Conservation (phyloP, 2,113 vertebrate species). For the Ellobius talpinus region DNA sequence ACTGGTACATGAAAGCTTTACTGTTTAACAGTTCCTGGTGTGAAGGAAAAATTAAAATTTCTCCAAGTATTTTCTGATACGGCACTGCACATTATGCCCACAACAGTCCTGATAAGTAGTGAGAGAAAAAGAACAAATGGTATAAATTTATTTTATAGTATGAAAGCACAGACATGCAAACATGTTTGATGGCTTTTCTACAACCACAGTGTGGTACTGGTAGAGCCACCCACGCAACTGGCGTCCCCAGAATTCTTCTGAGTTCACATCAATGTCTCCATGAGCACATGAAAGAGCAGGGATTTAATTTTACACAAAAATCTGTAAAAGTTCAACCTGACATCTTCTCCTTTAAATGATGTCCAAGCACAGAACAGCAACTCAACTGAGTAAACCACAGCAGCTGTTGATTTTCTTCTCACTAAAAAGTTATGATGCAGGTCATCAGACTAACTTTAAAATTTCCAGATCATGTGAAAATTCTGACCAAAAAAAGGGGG, state of each 20-base stretch:
- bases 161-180: constrained; percentile 43
- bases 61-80: constrained; percentile 57
- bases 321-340: constrained; percentile 57
- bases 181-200: constrained; percentile 13
- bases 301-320: constrained; percentile 56
- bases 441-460: constrained; percentile 55
- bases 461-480: constrained; percentile 60
- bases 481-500: constrained; percentile 35
- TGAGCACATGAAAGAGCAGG: constrained; percentile 39
- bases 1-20: neutral
- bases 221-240: neutral
- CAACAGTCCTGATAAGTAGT: neutral
- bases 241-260: constrained; percentile 29
- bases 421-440: constrained; percentile 38
- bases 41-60: constrained; percentile 57
- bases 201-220: neutral
- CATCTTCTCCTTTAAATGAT: constrained; percentile 54
- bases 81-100: constrained; percentile 5
- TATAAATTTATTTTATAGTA: neutral
- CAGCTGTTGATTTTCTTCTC: constrained; percentile 55
- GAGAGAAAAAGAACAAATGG: neutral
- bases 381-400: constrained; percentile 3
- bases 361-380: constrained; percentile 33
- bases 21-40: neutral
- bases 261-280: constrained; percentile 6